Evolutionary conservation across 1,140 invertebrate species (phyloP).

Genomic region (Zaprionus kolodkinae): DNA sequence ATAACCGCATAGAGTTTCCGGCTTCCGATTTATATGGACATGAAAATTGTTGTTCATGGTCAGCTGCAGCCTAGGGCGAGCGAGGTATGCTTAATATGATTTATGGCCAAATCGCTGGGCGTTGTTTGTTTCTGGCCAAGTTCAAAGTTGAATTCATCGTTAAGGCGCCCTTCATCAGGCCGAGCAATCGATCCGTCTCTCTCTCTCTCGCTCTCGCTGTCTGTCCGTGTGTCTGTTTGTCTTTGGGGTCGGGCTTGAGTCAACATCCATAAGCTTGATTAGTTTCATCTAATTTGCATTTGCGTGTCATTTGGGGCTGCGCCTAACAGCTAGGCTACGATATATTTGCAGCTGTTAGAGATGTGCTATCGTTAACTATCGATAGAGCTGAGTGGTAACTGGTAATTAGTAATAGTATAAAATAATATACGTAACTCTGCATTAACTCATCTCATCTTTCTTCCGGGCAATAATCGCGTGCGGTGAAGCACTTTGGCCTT

Average conservation of each 20-base stretch:
- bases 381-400: neutral
- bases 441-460: too few species aligned
- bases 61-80: neutral
- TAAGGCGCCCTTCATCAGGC: slow-evolving; percentile 30
- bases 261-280: slow-evolving; percentile 22
- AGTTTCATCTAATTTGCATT: slow-evolving; percentile 45
- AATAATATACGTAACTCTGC: too few species aligned
- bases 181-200: neutral
- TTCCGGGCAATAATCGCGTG: too few species aligned
- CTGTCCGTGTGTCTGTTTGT: slow-evolving; percentile 3
- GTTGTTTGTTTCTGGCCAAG: slow-evolving; percentile 34
- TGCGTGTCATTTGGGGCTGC: slow-evolving; percentile 41
- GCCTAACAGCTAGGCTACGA: slow-evolving; percentile 52
- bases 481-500: neutral
- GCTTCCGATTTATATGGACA: slow-evolving; percentile 58
- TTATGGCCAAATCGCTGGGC: slow-evolving; percentile 49
- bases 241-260: slow-evolving; percentile 1
- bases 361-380: slow-evolving; percentile 1
- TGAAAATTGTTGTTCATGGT: slow-evolving; percentile 67
- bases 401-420: too few species aligned
- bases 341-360: slow-evolving; percentile 1
- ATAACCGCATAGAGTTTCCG: slow-evolving; percentile 44
- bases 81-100: slow-evolving; percentile 50
- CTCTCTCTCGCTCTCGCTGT: slow-evolving; percentile 3
- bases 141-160: slow-evolving; percentile 46